These are phyloP conservation scores for Enchytraeus crypticus DNA, from an alignment of 2,888 invertebrate species.

Conservation along the genomic window DNA sequence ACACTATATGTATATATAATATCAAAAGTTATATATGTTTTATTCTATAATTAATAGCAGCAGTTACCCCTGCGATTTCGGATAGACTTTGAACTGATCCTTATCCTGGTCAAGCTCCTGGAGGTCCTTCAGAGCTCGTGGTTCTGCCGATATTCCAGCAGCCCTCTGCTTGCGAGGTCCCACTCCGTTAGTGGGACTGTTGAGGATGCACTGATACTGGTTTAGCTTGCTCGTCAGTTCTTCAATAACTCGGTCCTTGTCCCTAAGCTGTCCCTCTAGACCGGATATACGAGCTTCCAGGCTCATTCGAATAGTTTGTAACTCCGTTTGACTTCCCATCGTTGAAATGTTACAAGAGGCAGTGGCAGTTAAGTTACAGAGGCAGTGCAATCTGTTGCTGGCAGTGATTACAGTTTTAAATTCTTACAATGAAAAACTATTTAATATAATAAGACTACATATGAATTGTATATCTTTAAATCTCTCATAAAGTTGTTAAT, in stretches of 20 bases:
- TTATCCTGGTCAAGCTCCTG: slow-evolving; percentile 61
- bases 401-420: no score
- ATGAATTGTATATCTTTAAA: no score
- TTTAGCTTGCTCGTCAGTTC: slow-evolving; percentile 43
- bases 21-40: no score
- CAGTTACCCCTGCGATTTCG: slow-evolving; percentile 73
- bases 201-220: slow-evolving; percentile 43
- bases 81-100: slow-evolving; percentile 60
- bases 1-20: no score
- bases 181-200: slow-evolving; percentile 33
- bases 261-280: slow-evolving; percentile 57
- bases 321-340: slow-evolving; percentile 1
- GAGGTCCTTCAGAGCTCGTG: slow-evolving; percentile 69
- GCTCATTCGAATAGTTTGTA: slow-evolving; percentile 52
- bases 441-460: no score
- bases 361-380: no score
- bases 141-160: slow-evolving; percentile 92
- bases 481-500: no score
- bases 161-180: slow-evolving; percentile 67
- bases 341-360: no score
- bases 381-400: no score
- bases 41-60: background rate
- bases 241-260: slow-evolving; percentile 39
- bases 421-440: no score
- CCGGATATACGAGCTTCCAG: slow-evolving; percentile 73